These are phyloP conservation scores for Echinometra lucunter DNA, from an alignment of 53 echinoderm and acorn worm genomes.

Conservation along the genomic window DNA sequence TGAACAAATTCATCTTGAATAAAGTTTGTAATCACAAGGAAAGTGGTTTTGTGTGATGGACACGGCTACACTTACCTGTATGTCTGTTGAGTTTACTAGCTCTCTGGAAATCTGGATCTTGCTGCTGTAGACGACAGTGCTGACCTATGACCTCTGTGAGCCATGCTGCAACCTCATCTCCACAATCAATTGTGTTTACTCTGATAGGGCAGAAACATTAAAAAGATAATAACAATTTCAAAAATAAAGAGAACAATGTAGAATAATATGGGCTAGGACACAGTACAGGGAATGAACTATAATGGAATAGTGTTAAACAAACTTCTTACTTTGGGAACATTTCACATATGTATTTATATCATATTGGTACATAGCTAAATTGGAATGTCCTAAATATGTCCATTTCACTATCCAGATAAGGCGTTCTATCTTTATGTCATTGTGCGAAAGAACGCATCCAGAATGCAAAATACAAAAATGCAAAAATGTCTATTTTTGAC, in stretches of 20 bases:
- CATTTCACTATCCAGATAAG: not conserved
- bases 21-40: not conserved
- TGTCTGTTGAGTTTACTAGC: constrained; percentile 69
- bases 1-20: not conserved
- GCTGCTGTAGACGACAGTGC: constrained; percentile 86
- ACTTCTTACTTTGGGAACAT: not conserved
- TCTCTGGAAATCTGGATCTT: constrained; percentile 80
- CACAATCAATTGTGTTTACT: constrained; percentile 92
- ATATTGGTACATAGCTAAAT: too few relatives aligned
- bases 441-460: too few relatives aligned
- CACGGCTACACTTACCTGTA: not conserved
- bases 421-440: too few relatives aligned
- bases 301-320: not conserved
- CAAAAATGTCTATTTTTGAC: too few relatives aligned
- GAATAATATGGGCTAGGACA: not conserved
- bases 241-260: not conserved
- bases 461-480: too few relatives aligned
- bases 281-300: not conserved
- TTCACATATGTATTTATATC: too few relatives aligned
- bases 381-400: not conserved
- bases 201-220: constrained; percentile 45
- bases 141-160: constrained; percentile 77
- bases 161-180: constrained; percentile 88
- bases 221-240: not conserved
- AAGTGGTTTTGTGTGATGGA: not conserved